Evolutionary conservation across 2,888 invertebrate genomes (phyloP).

Genomic region (Opisthograptis luteolata): DNA sequence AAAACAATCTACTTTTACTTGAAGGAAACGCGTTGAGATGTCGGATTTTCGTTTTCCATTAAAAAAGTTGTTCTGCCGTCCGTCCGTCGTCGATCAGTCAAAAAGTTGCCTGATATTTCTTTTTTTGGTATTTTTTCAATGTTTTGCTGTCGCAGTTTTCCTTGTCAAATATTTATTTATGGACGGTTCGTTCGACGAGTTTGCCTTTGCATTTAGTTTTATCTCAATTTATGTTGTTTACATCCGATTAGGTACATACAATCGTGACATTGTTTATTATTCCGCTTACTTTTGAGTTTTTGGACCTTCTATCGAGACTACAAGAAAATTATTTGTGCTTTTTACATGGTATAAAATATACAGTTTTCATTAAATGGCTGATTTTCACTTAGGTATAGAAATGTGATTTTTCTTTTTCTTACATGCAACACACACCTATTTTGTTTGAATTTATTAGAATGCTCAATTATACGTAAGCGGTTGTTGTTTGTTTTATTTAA

Average conservation of each 20-base stretch:
- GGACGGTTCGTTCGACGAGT: conserved; percentile 42
- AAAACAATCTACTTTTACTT: conserved; percentile 43
- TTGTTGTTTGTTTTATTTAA: too few relatives aligned
- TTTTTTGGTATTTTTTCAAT: conserved; percentile 48
- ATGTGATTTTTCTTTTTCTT: too few relatives aligned
- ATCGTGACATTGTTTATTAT: neutral
- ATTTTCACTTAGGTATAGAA: too few relatives aligned
- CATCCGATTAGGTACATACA: conserved; percentile 30
- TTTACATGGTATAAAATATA: too few relatives aligned
- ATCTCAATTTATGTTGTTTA: conserved; percentile 37
- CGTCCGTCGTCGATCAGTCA: conserved; percentile 57
- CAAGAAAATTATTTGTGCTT: too few relatives aligned
- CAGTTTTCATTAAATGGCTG: too few relatives aligned
- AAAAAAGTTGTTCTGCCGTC: conserved; percentile 44
- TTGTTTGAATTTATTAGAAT: too few relatives aligned
- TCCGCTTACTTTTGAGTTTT: neutral
- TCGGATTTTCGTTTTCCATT: conserved; percentile 38
- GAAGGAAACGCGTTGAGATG: conserved; percentile 17
- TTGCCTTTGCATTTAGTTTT: conserved; percentile 33
- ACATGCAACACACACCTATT: too few relatives aligned
- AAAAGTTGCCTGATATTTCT: conserved; percentile 49
- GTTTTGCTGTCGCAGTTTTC: conserved; percentile 50
- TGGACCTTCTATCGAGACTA: too few relatives aligned
- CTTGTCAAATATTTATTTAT: conserved; percentile 57
- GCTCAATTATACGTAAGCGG: too few relatives aligned